These are phyloP conservation scores for Perizoma affinitatum DNA, from an alignment of 2,888 invertebrate species.

Conservation along the genomic window DNA sequence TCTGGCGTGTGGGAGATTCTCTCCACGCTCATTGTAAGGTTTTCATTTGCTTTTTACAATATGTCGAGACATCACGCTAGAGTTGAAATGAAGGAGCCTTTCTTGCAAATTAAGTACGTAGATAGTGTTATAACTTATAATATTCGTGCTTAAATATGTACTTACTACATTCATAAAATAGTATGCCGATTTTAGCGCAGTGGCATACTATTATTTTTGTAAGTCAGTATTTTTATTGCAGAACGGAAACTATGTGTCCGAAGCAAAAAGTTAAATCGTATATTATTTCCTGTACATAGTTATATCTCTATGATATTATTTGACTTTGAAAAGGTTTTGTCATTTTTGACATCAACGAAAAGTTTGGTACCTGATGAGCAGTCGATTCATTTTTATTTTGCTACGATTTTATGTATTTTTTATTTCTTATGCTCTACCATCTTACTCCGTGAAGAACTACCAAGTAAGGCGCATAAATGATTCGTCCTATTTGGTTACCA, in stretches of 20 bases:
- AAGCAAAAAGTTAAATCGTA: too few species aligned
- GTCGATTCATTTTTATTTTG: constrained; percentile 23
- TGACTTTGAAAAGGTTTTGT: too few species aligned
- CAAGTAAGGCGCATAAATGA: constrained; percentile 68
- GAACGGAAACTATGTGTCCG: too few species aligned
- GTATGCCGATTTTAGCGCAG: too few species aligned
- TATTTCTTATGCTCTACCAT: constrained; percentile 49
- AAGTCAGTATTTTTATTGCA: too few species aligned
- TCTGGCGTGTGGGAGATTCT: constrained; percentile 67
- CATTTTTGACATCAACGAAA: neutral
- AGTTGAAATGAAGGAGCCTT: constrained; percentile 18
- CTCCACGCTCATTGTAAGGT: constrained; percentile 67
- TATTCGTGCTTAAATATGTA: too few species aligned
- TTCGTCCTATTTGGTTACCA: constrained; percentile 65
- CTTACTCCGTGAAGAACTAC: constrained; percentile 61
- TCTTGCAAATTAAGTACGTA: neutral
- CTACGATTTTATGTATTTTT: constrained; percentile 48
- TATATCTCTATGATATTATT: too few species aligned
- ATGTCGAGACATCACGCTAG: constrained; percentile 48
- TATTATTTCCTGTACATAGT: too few species aligned
- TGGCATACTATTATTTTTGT: too few species aligned
- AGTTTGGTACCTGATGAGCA: constrained; percentile 20
- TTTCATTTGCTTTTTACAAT: constrained; percentile 75
- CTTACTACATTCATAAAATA: too few species aligned
- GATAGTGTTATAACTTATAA: too few species aligned